Evolutionary conservation across 2,113 vertebrate genomes (phyloP).

Genomic region (Neotragus pygmaeus): DNA sequence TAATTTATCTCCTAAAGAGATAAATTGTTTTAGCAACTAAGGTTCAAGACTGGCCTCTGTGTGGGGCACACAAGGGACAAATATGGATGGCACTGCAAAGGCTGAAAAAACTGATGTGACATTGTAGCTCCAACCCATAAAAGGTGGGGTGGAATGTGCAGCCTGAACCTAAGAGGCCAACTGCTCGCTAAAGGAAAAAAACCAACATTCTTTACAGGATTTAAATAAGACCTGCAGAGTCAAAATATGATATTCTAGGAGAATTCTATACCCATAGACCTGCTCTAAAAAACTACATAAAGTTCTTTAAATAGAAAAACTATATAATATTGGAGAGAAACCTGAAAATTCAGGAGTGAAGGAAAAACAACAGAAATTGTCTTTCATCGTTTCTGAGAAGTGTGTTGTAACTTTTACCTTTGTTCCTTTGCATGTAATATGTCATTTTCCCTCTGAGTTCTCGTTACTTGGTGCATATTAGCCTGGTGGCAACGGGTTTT

Average conservation of each 20-base stretch:
- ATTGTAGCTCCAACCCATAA: neutral
- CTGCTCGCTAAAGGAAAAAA: neutral
- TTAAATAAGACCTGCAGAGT: neutral
- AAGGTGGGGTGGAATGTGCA: neutral
- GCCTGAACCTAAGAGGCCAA: neutral
- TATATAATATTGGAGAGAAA: neutral
- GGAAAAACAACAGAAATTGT: neutral
- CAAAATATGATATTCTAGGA: neutral
- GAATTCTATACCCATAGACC: neutral
- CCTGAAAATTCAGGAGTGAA: neutral
- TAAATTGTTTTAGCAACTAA: neutral
- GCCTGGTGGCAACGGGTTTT: neutral
- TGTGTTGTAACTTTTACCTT: neutral
- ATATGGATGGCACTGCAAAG: neutral
- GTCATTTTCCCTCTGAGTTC: neutral
- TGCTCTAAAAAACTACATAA: neutral
- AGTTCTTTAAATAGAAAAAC: neutral
- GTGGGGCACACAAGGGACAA: neutral
- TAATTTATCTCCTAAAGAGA: neutral
- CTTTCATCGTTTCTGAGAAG: neutral
- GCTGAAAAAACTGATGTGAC: neutral
- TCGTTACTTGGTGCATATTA: neutral
- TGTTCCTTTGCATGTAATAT: neutral
- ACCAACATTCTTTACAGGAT: neutral
- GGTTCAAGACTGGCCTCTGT: neutral